Percentiles rank a stretch among this genome's conserved stretches.
Evolutionary conservation across 2,797 vertebrate species (phyloP).

Genomic region (Tenualosa ilisha): DNA sequence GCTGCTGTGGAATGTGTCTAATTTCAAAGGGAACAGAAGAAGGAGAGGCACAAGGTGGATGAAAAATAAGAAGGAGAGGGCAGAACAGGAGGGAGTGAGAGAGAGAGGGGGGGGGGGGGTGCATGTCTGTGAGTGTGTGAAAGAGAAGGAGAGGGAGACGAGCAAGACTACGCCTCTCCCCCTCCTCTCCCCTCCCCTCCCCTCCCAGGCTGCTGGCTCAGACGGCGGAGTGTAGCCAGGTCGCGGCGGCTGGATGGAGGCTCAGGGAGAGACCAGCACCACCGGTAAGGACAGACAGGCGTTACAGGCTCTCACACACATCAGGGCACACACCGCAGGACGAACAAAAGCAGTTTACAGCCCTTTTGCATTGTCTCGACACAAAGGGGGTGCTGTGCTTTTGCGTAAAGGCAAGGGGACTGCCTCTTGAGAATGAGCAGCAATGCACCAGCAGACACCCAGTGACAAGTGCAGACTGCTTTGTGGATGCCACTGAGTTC

Average conservation of each 20-base stretch:
- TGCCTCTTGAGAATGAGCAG: background rate
- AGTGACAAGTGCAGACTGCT: constrained; percentile 27
- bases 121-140: constrained; percentile 3
- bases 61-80: constrained; percentile 27
- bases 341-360: constrained; percentile 23
- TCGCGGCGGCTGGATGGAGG: constrained; percentile 55
- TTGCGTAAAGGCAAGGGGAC: background rate
- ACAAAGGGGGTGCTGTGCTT: background rate
- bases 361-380: background rate
- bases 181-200: constrained; percentile 38
- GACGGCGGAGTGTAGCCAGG: constrained; percentile 52
- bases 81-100: constrained; percentile 18
- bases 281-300: constrained; percentile 52
- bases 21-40: background rate
- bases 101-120: constrained; percentile 43
- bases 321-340: constrained; percentile 12
- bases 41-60: constrained; percentile 23
- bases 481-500: constrained; percentile 9
- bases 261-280: constrained; percentile 52
- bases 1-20: background rate
- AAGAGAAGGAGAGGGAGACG: constrained; percentile 27
- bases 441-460: constrained; percentile 18
- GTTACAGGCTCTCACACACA: constrained; percentile 27
- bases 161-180: constrained; percentile 33
- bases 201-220: constrained; percentile 46